phyloP scores from a whole-genome alignment of 2,797 vertebrate genomes.

The Gallinago nigripennis region DNA sequence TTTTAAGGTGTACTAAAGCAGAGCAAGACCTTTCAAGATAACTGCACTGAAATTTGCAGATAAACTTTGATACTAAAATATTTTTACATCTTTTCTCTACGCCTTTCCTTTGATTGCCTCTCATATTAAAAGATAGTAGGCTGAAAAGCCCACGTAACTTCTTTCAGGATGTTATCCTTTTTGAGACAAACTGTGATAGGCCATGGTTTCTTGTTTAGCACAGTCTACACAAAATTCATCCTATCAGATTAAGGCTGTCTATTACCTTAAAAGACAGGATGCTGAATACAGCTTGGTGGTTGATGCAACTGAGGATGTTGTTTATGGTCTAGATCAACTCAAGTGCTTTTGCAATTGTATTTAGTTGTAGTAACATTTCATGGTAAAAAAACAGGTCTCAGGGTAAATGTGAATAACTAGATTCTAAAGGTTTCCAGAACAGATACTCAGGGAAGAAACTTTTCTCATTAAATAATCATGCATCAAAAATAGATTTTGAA shows the following conservation, averaged over 20 bases:
- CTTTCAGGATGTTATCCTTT: constrained; percentile 10
- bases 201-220: neutral
- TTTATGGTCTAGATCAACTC: neutral
- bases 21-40: neutral
- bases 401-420: neutral
- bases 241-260: neutral
- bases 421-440: neutral
- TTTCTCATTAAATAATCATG: neutral
- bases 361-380: neutral
- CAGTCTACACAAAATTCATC: neutral
- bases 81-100: neutral
- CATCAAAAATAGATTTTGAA: neutral
- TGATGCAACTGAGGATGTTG: neutral
- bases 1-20: neutral
- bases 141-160: neutral
- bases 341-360: neutral
- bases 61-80: neutral
- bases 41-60: neutral
- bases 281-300: neutral
- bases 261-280: neutral
- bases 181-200: neutral
- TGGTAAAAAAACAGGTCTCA: neutral
- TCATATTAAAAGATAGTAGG: neutral
- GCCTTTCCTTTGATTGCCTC: neutral
- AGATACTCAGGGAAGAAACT: neutral